A percentile compares a stretch with the other conserved stretches of the same genome.
Conservation (phyloP, 2,113 vertebrate genomes). For the Peromyscus californicus region DNA sequence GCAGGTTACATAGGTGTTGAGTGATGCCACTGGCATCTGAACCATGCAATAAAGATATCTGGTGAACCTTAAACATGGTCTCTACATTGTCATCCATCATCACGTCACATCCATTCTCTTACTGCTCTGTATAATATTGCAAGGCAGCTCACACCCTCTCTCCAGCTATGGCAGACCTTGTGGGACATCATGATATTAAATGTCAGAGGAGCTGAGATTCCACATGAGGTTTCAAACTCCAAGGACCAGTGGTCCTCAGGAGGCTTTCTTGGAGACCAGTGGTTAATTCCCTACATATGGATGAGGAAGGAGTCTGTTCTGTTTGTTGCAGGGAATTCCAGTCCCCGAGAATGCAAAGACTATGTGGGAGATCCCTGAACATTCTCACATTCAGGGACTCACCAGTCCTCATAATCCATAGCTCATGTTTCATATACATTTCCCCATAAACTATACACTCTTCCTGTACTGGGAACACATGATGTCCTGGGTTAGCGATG, state of each 20-base stretch:
- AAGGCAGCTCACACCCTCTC: not conserved
- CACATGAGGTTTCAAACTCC: not conserved
- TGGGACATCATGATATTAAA: not conserved
- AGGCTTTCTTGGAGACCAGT: not conserved
- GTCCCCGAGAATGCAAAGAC: no score
- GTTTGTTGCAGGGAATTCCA: not conserved
- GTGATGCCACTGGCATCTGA: not conserved
- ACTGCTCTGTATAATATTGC: not conserved
- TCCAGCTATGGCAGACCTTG: not conserved
- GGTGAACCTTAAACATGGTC: fast-evolving
- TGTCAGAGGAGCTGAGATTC: not conserved
- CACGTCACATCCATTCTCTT: not conserved
- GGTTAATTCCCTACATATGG: no score
- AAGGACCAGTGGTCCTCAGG: not conserved
- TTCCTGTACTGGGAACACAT: not conserved
- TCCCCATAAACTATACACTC: not conserved
- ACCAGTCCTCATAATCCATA: not conserved
- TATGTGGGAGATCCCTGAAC: not conserved
- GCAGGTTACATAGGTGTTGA: not conserved
- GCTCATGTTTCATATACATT: not conserved
- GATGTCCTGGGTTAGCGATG: not conserved
- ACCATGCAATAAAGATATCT: not conserved
- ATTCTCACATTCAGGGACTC: not conserved
- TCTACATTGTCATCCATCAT: not conserved
- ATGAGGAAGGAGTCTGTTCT: not conserved